Evolutionary conservation across 2,113 vertebrate species (phyloP).

Genomic region (Hystrix cristata): DNA sequence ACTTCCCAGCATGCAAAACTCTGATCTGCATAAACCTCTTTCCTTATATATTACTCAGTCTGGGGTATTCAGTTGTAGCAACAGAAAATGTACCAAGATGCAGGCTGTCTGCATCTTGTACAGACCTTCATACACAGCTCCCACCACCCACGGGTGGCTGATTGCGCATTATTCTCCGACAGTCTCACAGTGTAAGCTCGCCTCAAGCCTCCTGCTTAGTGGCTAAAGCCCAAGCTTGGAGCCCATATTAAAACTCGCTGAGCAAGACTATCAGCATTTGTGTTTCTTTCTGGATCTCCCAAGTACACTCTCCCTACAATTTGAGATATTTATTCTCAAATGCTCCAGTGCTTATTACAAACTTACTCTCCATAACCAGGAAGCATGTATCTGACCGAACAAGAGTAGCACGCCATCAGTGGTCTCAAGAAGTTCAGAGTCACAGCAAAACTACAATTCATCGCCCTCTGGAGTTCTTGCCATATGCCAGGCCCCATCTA

Average conservation of each 20-base stretch:
- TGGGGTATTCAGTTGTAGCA: not conserved
- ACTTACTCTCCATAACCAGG: not conserved
- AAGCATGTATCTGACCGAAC: not conserved
- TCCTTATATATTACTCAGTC: not conserved
- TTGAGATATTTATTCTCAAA: not conserved
- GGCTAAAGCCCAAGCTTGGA: not conserved
- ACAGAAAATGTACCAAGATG: not conserved
- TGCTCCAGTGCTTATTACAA: not conserved
- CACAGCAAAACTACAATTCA: not conserved
- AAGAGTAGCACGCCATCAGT: accelerated
- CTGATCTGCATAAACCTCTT: not conserved
- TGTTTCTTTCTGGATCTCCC: not conserved
- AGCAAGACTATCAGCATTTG: not conserved
- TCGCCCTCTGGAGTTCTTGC: too few species aligned
- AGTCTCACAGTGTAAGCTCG: not conserved
- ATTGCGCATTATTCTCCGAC: too few species aligned
- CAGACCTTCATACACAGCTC: not conserved
- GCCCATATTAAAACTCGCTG: not conserved
- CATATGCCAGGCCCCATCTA: not conserved
- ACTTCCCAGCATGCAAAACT: not conserved
- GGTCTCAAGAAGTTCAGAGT: not conserved
- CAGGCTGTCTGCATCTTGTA: too few species aligned
- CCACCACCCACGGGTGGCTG: not conserved
- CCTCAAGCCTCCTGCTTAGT: not conserved
- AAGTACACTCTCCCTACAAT: not conserved